Evolutionary conservation across 2,797 vertebrate genomes (phyloP), one percentile per base, ranked within the genome.

Genomic region (Onychomys leucogaster): DNA sequence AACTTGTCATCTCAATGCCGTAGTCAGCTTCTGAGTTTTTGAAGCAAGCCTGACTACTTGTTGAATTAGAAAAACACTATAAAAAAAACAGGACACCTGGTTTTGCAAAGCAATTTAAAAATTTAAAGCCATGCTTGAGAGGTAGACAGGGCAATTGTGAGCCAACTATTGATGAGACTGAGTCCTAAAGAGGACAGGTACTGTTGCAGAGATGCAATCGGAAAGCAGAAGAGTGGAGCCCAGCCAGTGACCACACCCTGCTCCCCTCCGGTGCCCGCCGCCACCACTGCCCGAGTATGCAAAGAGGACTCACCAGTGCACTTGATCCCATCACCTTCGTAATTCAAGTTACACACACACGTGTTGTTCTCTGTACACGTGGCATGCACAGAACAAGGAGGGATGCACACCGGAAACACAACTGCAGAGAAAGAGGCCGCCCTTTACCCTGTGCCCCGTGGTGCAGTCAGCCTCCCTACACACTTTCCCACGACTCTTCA

Each of bases 321-420:
- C 0, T 98, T 99, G 90, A 99, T 91, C 10, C 99, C 99, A 0
- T 99, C 99, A 57, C 99, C 99, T 0, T 99, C 96, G 1, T 99
- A 99, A 82, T 99, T 98, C 0, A 98, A 99, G 91, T 98, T 98
- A 98, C 99, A 99, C 89, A 99, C 98, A 41, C 99, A 99, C 0
- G 98, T 99, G 98, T 99, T 99, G 97, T 99, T 99, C 49, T 99
- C 98, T 13, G 29, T 98, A 96, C 99, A 99, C 92, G 99, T 63
- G 0, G 99, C 99, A 0, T 99, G 98, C 17, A 92, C 34, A 0
- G 99, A 99, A 93, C 99, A 99, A 73, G 98, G 61, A 0, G 99
- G 99, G 1, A 97, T 98, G 57, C 99, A 99, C 9, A 89, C 94
- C 0, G 98, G 98, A 0, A 97, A 93, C 63, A 98, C 91, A 49